Evolutionary conservation across 2,113 vertebrate species (phyloP).

Genomic region (Sinocyclocheilus anshuiensis): DNA sequence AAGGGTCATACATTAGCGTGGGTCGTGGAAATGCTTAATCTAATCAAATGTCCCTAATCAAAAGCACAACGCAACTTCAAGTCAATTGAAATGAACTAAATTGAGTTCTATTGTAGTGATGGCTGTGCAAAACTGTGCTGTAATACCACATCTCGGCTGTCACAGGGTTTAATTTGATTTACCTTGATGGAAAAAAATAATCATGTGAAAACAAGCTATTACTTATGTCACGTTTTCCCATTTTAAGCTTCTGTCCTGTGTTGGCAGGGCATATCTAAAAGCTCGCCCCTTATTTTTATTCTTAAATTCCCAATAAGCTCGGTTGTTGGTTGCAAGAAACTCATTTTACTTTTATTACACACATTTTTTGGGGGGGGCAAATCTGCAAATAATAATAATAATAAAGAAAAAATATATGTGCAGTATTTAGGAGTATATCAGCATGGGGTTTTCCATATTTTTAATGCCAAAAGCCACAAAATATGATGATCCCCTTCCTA

Average conservation of each 20-base stretch:
- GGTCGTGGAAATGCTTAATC: conserved; percentile 36
- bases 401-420: no score
- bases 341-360: no score
- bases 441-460: no score
- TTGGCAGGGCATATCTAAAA: not conserved
- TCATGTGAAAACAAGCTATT: conserved; percentile 14
- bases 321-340: no score
- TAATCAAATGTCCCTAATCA: conserved; percentile 49
- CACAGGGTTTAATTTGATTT: not conserved
- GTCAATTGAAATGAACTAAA: conserved; percentile 14
- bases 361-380: no score
- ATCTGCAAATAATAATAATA: no score
- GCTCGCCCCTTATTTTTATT: no score
- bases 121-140: not conserved
- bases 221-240: not conserved
- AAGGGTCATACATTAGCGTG: conserved; percentile 31
- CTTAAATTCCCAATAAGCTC: no score
- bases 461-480: no score
- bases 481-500: no score
- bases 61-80: conserved; percentile 31
- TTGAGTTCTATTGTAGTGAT: not conserved
- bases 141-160: conserved; percentile 10
- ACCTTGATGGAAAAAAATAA: not conserved
- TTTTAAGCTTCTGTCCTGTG: not conserved
- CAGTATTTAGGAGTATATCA: no score